Evolutionary conservation across 2,888 invertebrate genomes (phyloP).

Genomic region (Lamellibrachia satsuma): DNA sequence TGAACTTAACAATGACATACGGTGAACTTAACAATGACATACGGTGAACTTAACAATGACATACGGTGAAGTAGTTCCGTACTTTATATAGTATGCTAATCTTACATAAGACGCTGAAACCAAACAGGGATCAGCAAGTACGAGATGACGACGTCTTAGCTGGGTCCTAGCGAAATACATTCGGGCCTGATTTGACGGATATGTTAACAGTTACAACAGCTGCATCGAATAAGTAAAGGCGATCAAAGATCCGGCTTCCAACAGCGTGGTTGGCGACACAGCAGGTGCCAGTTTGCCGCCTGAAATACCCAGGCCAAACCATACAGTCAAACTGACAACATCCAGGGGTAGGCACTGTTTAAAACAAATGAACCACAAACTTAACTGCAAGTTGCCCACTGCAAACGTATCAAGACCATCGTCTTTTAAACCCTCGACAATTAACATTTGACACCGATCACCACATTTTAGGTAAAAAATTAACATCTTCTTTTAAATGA

Average conservation of each 20-base stretch:
- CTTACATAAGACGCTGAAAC: neutral
- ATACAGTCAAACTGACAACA: neutral
- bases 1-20: no score
- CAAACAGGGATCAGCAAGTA: neutral
- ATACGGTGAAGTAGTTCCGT: no score
- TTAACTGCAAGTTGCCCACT: neutral
- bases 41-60: no score
- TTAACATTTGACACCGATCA: no score
- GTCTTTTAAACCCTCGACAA: no score
- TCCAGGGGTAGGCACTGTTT: neutral
- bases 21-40: no score
- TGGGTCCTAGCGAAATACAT: neutral
- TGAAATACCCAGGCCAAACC: neutral
- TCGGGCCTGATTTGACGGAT: constrained; percentile 10
- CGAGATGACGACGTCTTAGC: neutral
- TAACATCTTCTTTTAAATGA: no score
- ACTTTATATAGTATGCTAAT: no score
- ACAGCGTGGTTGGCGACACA: neutral
- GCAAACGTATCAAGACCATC: no score
- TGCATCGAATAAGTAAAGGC: neutral
- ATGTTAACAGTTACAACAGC: neutral
- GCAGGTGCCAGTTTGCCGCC: neutral
- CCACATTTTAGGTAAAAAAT: no score
- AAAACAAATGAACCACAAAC: neutral
- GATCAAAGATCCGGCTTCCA: constrained; percentile 4